phyloP scores from a whole-genome alignment of 2,888 invertebrate genomes.

The Aspidiotus rigidus region DNA sequence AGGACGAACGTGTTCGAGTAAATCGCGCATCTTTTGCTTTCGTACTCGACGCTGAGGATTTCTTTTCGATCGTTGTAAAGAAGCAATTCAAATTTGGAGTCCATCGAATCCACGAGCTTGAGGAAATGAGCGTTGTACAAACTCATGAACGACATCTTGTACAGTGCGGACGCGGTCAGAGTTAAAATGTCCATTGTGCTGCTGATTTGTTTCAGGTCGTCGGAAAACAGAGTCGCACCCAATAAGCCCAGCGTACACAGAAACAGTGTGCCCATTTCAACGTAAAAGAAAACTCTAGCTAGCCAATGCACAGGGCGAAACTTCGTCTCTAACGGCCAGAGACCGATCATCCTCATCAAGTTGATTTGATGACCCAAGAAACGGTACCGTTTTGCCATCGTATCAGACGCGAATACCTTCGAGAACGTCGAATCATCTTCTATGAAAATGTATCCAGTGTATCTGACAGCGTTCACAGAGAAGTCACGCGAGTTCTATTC shows the following conservation, averaged over 20 bases:
- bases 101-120: conserved; percentile 5
- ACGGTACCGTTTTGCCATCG: not conserved
- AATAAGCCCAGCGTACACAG: conserved; percentile 1
- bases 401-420: not conserved
- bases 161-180: conserved; percentile 28
- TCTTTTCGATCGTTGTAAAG: conserved; percentile 10
- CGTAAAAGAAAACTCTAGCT: not conserved
- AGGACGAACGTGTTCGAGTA: not conserved
- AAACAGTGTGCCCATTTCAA: not conserved
- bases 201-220: conserved; percentile 32
- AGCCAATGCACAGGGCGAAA: not conserved
- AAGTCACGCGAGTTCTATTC: too few relatives aligned
- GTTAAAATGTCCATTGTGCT: conserved; percentile 34
- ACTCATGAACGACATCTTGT: conserved; percentile 18
- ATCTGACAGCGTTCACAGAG: too few relatives aligned
- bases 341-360: not conserved
- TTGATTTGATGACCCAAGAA: not conserved
- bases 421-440: not conserved
- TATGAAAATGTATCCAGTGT: too few relatives aligned
- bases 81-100: not conserved
- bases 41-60: conserved; percentile 8
- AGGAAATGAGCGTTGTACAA: conserved; percentile 3
- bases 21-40: conserved; percentile 4
- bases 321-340: not conserved
- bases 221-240: conserved; percentile 20